Base-by-base conservation (phyloP, 2,113 vertebrate species). In the Mandrillus leucophaeus region DNA sequence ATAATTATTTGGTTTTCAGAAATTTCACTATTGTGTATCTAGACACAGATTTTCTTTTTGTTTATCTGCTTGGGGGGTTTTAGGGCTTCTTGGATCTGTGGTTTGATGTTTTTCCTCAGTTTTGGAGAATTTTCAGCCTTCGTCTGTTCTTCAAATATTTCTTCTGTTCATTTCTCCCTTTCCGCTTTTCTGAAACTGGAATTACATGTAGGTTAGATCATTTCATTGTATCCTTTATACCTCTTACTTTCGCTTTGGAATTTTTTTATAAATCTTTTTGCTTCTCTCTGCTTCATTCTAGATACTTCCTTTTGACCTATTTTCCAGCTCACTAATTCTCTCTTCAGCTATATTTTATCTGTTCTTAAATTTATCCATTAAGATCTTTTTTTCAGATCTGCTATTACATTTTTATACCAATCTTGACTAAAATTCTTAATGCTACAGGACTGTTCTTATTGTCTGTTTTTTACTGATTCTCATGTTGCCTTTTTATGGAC, bases 141-240 rank as follows among this genome's bases (percentile, higher is more conserved):
- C 52, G 48, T 92, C 73, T 83, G n/a, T 90, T 96, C 50, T 90
- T 96, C 72, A 90, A 25, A 35, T 95, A 83, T 76, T 96, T 91
- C 38, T 95, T 57, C 48, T 88, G 18, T 79, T 22, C 23, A 52
- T 88, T 72, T 92, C 59, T 79, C 50, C 57, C 20, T 55, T 78
- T 73, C 27, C 9, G 81, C 64, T 95, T 82, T 55, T 64, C 66
- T 88, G 12, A 23, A 50, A 88, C 25, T 92, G 55, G 85, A 20
- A 81, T 90, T 90, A 70, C 11, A 25, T 86, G 3, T 89, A 89
- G 45, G 12, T 76, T 94, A 89, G n/a, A 81, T 94, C 45, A 64
- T 75, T 66, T 96, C 32, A 80, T 18, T 89, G 14, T 66, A 43
- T 59, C 82, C 8, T 89, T 9, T 52, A 3, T 79, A 59, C 38